phyloP scores from a whole-genome alignment of 2,797 vertebrate species.

The Heterohyrax brucei region DNA sequence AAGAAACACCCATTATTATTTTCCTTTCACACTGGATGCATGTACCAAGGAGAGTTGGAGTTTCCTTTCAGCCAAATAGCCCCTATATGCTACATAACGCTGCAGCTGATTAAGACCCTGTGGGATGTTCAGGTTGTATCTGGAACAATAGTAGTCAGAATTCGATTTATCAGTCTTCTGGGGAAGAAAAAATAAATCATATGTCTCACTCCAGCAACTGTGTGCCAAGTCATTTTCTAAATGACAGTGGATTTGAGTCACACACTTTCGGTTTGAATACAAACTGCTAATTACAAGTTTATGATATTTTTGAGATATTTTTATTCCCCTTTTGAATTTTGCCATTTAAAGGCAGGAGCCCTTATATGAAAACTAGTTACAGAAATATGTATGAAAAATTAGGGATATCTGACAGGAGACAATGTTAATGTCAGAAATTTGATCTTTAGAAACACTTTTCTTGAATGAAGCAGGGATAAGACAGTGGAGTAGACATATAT shows the following conservation, averaged over 20 bases:
- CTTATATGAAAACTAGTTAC: slow-evolving; percentile 64
- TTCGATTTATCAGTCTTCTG: slow-evolving; percentile 85
- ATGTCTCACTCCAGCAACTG: slow-evolving; percentile 82
- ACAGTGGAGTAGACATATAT: too few relatives aligned
- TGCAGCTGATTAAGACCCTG: slow-evolving; percentile 83
- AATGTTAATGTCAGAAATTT: slow-evolving; percentile 64
- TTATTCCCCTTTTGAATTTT: slow-evolving; percentile 38
- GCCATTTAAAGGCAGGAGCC: slow-evolving; percentile 61
- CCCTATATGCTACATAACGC: slow-evolving; percentile 84
- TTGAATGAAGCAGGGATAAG: too few relatives aligned
- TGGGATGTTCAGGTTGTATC: slow-evolving; percentile 77
- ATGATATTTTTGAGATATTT: slow-evolving; percentile 53
- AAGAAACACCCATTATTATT: slow-evolving; percentile 79
- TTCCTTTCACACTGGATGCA: slow-evolving; percentile 74
- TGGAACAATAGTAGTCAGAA: slow-evolving; percentile 82
- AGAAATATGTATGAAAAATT: slow-evolving; percentile 62
- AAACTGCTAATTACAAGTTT: slow-evolving; percentile 76
- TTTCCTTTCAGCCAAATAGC: slow-evolving; percentile 83
- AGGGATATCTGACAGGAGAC: slow-evolving; percentile 44
- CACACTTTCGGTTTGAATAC: slow-evolving; percentile 63
- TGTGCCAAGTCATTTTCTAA: slow-evolving; percentile 72
- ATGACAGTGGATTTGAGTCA: slow-evolving; percentile 74
- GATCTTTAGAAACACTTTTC: not conserved
- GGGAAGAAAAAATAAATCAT: slow-evolving; percentile 86
- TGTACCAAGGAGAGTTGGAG: slow-evolving; percentile 81